Percentiles rank a stretch among this genome's conserved stretches.
Evolutionary conservation across 2,797 vertebrate genomes (phyloP).

Genomic region (Urosaurus nigricauda): DNA sequence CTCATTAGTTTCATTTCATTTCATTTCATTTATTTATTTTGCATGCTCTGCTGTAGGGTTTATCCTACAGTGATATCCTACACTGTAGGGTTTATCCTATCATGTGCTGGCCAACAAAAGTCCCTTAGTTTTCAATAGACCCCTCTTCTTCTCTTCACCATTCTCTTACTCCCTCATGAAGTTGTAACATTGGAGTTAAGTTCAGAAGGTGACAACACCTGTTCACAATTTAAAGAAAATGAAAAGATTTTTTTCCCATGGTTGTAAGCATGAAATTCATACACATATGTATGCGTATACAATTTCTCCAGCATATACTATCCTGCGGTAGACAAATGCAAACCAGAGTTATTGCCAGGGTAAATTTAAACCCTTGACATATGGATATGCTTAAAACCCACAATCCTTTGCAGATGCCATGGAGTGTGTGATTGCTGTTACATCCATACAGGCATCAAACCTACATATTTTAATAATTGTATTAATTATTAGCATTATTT

Average conservation of each 20-base stretch:
- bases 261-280: conserved; percentile 72
- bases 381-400: conserved; percentile 74
- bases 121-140: conserved; percentile 62
- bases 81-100: conserved; percentile 64
- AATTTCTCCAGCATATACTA: conserved; percentile 56
- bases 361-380: conserved; percentile 67
- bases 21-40: conserved; percentile 75
- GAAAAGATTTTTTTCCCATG: conserved; percentile 75
- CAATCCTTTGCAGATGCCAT: conserved; percentile 73
- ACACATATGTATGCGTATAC: conserved; percentile 64
- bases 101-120: conserved; percentile 78
- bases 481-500: conserved; percentile 46
- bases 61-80: conserved; percentile 43
- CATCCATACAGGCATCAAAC: conserved; percentile 50
- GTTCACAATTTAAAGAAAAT: conserved; percentile 82
- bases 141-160: conserved; percentile 31
- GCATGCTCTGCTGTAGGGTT: conserved; percentile 60
- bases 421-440: conserved; percentile 61
- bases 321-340: conserved; percentile 65
- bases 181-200: conserved; percentile 73
- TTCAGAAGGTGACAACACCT: conserved; percentile 76
- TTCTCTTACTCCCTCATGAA: neutral
- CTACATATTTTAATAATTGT: conserved; percentile 49
- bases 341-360: conserved; percentile 62
- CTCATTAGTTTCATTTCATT: conserved; percentile 69